phyloP scores from a whole-genome alignment of 2,797 vertebrate species.

The Limosa lapponica region DNA sequence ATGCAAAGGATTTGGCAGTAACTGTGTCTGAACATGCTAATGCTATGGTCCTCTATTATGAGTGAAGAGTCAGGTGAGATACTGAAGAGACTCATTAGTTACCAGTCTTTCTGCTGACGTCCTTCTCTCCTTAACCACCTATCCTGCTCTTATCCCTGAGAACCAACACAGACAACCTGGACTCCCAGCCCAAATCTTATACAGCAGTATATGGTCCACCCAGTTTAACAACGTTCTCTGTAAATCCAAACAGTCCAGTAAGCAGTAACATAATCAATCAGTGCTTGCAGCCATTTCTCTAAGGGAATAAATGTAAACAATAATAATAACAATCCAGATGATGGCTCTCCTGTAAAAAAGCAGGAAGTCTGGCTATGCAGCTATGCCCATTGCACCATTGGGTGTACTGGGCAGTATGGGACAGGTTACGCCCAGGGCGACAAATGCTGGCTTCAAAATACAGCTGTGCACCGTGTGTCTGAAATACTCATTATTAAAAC shows the following conservation, averaged over 20 bases:
- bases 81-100: not conserved
- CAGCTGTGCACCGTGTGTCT: not conserved
- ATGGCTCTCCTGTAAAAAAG: not conserved
- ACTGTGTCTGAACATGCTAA: not conserved
- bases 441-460: not conserved
- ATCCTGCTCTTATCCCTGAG: not conserved
- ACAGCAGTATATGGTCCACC: not conserved
- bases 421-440: not conserved
- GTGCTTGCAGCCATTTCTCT: not conserved
- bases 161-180: not conserved
- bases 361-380: not conserved
- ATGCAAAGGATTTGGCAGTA: not conserved
- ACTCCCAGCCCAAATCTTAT: not conserved
- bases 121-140: not conserved
- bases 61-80: not conserved
- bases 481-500: not conserved
- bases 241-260: not conserved
- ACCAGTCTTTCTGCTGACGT: not conserved
- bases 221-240: not conserved
- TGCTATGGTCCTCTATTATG: not conserved
- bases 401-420: not conserved
- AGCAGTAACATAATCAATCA: not conserved
- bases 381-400: not conserved
- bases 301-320: not conserved
- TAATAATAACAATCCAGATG: not conserved